A percentile compares a stretch with the other conserved stretches of the same genome.
Conservation (phyloP, 2,888 invertebrate species). For the Lypha dubia region DNA sequence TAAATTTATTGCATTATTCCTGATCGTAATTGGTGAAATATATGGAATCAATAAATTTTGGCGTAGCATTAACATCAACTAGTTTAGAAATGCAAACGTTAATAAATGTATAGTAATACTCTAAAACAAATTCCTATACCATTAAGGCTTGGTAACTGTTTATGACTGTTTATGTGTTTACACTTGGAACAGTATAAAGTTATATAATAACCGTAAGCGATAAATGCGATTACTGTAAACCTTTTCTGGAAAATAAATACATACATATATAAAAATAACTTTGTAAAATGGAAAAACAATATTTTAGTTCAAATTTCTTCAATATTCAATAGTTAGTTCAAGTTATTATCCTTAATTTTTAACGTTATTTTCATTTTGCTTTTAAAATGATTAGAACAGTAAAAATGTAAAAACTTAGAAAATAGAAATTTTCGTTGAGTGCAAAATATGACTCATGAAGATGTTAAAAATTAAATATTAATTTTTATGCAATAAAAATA, state of each 20-base stretch:
- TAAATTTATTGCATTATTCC: not conserved
- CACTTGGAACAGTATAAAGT: not conserved
- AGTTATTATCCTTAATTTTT: slow-evolving; percentile 20
- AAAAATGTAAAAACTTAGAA: slow-evolving; percentile 59
- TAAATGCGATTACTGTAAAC: slow-evolving; percentile 6
- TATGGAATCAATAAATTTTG: not conserved
- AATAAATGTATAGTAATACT: not conserved
- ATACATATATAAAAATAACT: not conserved
- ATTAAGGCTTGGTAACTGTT: not conserved
- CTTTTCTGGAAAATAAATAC: not conserved
- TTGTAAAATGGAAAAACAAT: slow-evolving; percentile 28
- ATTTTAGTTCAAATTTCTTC: slow-evolving; percentile 49
- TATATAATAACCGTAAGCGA: not conserved
- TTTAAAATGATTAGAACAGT: slow-evolving; percentile 38
- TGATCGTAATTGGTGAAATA: slow-evolving; percentile 2
- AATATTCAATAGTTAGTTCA: slow-evolving; percentile 40
- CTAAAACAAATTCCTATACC: not conserved
- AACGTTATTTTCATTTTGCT: slow-evolving; percentile 41
- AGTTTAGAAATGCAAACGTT: not conserved
- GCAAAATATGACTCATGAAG: slow-evolving; percentile 19
- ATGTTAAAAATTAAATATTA: slow-evolving; percentile 61
- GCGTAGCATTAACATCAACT: not conserved
- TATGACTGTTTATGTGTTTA: slow-evolving; percentile 20
- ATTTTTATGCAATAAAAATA: slow-evolving; percentile 69
- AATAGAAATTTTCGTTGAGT: slow-evolving; percentile 36